Conservation (phyloP, 2,113 vertebrate genomes). For the Nymphicus hollandicus region DNA sequence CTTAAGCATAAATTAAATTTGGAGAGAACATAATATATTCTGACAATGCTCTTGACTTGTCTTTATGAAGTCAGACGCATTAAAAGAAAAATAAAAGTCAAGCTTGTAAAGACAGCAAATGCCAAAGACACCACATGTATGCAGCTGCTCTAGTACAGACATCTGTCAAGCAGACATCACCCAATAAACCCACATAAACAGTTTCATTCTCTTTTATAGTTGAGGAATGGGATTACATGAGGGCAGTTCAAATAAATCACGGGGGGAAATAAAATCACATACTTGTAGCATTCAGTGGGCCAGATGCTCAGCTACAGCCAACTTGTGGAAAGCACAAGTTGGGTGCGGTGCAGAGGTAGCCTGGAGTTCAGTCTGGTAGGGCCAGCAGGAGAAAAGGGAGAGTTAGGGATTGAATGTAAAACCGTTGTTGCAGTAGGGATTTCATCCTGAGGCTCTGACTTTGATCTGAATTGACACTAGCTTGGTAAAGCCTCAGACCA, state of each 20-base stretch:
- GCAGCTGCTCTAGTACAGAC: slow-evolving; percentile 61
- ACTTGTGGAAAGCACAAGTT: neutral
- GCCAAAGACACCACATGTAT: slow-evolving; percentile 67
- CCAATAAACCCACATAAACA: slow-evolving; percentile 68
- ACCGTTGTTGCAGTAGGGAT: neutral
- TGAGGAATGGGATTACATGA: slow-evolving; percentile 71
- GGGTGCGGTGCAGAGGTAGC: slow-evolving; percentile 14
- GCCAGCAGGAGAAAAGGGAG: neutral
- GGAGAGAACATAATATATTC: slow-evolving; percentile 50
- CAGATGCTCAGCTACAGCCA: slow-evolving; percentile 45
- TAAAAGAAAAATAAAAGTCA: slow-evolving; percentile 57
- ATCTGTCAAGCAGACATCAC: slow-evolving; percentile 79
- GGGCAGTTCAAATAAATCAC: slow-evolving; percentile 74
- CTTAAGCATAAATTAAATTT: slow-evolving; percentile 59
- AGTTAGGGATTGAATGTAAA: neutral
- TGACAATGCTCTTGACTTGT: slow-evolving; percentile 54
- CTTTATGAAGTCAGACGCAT: slow-evolving; percentile 65
- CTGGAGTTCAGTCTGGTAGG: slow-evolving; percentile 30
- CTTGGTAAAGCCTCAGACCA: neutral
- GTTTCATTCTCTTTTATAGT: slow-evolving; percentile 75
- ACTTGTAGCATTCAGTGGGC: slow-evolving; percentile 44
- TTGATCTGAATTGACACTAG: neutral
- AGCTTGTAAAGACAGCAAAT: slow-evolving; percentile 65
- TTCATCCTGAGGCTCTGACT: neutral
- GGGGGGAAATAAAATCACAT: slow-evolving; percentile 65